Percentiles rank a stretch among this genome's conserved stretches.
phyloP scores from a whole-genome alignment of 2,797 vertebrate genomes.

The Sebastes hopkinsi region DNA sequence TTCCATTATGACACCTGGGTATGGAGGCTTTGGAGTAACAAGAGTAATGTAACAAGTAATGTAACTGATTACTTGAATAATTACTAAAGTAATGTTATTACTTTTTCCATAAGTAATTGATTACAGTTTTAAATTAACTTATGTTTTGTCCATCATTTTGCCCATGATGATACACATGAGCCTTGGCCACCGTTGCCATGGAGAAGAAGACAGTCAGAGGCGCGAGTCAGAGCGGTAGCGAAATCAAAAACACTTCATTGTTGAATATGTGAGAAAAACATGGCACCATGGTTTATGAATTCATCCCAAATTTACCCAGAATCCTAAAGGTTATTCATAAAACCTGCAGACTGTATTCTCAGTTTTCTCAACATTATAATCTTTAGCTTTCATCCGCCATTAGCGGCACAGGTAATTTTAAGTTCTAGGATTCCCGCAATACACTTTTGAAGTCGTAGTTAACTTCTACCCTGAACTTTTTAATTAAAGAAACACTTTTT shows the following conservation, averaged over 20 bases:
- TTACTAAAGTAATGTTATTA: not conserved
- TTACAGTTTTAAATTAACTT: not conserved
- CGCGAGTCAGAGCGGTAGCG: no score
- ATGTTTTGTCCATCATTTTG: not conserved
- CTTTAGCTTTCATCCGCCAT: not conserved
- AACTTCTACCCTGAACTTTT: not conserved
- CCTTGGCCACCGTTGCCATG: no score
- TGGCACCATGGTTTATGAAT: no score
- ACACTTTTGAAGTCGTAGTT: not conserved
- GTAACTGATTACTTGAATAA: no score
- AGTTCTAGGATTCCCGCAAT: fast-evolving
- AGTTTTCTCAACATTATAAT: not conserved
- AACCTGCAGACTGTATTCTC: not conserved
- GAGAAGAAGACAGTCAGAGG: no score
- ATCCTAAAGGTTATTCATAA: no score
- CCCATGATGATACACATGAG: no score
- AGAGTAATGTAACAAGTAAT: no score
- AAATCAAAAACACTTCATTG: no score
- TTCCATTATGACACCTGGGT: not conserved
- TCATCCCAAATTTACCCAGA: no score
- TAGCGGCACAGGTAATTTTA: not conserved
- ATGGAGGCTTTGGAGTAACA: no score
- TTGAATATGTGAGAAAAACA: no score
- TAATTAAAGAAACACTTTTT: not conserved
- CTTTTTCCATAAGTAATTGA: not conserved